Percentiles rank a stretch among this genome's conserved stretches.
phyloP scores from a whole-genome alignment of 2,888 invertebrate species.

The Troides oblongomaculatus region DNA sequence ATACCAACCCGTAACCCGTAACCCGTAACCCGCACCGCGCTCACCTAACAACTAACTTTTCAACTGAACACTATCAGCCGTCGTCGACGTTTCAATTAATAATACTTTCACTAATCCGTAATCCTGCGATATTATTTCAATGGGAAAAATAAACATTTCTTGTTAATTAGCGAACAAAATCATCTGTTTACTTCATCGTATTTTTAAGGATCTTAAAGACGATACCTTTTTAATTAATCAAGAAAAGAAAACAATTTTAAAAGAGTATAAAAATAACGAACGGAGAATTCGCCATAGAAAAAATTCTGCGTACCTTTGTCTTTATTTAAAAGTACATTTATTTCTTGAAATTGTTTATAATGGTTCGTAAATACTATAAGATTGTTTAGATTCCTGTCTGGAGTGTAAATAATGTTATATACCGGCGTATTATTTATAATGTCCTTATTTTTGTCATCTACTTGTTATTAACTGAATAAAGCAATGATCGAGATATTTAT shows the following conservation, averaged over 20 bases:
- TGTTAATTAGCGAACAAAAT: conserved; percentile 19
- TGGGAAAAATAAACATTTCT: background rate
- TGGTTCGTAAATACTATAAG: too few relatives aligned
- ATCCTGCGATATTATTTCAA: background rate
- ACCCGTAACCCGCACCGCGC: background rate
- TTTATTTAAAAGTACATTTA: background rate
- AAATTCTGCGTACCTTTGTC: background rate
- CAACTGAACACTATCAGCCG: background rate
- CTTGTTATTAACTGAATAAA: too few relatives aligned
- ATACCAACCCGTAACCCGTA: background rate
- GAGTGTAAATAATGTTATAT: too few relatives aligned
- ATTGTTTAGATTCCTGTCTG: too few relatives aligned
- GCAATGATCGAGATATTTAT: too few relatives aligned
- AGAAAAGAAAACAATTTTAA: conserved; percentile 10
- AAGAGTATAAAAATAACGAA: background rate
- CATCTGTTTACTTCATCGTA: conserved; percentile 3
- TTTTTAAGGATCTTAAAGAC: conserved; percentile 8
- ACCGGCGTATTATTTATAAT: too few relatives aligned
- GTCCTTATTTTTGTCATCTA: too few relatives aligned
- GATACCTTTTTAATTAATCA: conserved; percentile 18
- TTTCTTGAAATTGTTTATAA: background rate
- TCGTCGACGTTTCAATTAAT: background rate
- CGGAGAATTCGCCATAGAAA: background rate
- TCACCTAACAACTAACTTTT: background rate
- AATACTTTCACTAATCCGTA: background rate